A percentile compares a stretch with the other conserved stretches of the same genome.
Evolutionary conservation across 2,888 invertebrate species (phyloP).

Genomic region (Vanessa cardui): DNA sequence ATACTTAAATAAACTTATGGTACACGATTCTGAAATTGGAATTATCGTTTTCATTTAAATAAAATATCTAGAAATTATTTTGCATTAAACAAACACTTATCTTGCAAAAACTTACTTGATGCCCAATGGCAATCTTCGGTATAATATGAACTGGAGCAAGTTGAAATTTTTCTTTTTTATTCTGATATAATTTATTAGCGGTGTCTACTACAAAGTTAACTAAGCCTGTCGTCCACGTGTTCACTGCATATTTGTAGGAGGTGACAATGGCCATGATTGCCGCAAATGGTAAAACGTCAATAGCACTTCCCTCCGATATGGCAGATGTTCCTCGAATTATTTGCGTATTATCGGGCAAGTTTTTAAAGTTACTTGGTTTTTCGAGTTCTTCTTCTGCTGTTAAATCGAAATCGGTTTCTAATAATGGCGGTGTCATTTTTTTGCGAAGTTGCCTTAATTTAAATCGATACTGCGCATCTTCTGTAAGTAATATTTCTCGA

Average conservation of each 20-base stretch:
- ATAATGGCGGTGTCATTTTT: slow-evolving; percentile 65
- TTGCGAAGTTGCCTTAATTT: slow-evolving; percentile 67
- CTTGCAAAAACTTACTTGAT: slow-evolving; percentile 57
- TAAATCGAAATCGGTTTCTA: slow-evolving; percentile 51
- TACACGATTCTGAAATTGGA: no score
- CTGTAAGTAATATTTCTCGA: slow-evolving; percentile 64
- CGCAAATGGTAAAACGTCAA: slow-evolving; percentile 78
- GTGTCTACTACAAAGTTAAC: slow-evolving; percentile 83
- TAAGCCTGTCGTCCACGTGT: slow-evolving; percentile 84
- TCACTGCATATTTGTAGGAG: slow-evolving; percentile 82
- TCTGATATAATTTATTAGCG: slow-evolving; percentile 65
- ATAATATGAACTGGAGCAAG: slow-evolving; percentile 82
- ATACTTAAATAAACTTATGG: no score
- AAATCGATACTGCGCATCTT: slow-evolving; percentile 65
- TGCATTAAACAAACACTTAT: no score
- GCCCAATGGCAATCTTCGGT: slow-evolving; percentile 84
- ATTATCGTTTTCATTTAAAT: no score
- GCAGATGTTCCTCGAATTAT: slow-evolving; percentile 79
- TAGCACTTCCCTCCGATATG: slow-evolving; percentile 56
- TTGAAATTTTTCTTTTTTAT: slow-evolving; percentile 69
- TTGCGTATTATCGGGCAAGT: slow-evolving; percentile 83
- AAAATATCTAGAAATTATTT: not conserved
- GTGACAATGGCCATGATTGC: slow-evolving; percentile 84
- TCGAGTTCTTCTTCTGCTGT: slow-evolving; percentile 78
- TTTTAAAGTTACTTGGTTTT: slow-evolving; percentile 82